phyloP scores from a whole-genome alignment of 2,113 vertebrate genomes.

The Bubo blakistoni region DNA sequence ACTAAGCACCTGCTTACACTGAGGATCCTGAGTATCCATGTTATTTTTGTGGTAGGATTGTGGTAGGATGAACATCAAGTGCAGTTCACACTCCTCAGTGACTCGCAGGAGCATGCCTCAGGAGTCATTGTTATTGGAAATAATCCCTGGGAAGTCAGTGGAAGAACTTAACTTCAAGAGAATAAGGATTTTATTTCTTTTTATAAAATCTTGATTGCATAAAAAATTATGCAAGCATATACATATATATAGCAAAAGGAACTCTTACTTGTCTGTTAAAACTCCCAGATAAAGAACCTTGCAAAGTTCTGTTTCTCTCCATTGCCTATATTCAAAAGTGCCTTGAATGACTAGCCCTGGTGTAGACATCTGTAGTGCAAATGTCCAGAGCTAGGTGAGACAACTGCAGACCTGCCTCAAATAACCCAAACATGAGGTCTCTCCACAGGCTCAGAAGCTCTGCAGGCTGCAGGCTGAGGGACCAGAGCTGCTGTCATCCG shows the following conservation, averaged over 20 bases:
- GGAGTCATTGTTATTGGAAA: background rate
- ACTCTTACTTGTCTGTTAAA: background rate
- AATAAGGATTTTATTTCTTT: background rate
- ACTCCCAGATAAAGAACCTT: background rate
- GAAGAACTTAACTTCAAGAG: background rate
- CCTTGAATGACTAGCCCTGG: background rate
- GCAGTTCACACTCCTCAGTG: background rate
- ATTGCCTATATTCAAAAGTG: background rate
- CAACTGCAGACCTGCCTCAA: background rate
- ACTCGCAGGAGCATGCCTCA: background rate
- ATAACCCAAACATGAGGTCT: accelerated
- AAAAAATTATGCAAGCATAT: background rate
- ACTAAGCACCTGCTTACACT: background rate
- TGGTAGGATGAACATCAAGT: background rate
- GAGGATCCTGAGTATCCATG: background rate
- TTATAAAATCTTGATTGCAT: background rate
- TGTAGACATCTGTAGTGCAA: background rate
- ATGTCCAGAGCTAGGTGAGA: background rate
- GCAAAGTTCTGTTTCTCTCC: background rate
- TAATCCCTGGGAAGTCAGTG: background rate
- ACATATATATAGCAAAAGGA: background rate
- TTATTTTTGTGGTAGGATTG: background rate
- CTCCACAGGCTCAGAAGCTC: background rate
- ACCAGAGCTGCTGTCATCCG: background rate
- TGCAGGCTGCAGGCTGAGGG: background rate